phyloP scores from a whole-genome alignment of 1,140 invertebrate species.

The Heliconius congener region DNA sequence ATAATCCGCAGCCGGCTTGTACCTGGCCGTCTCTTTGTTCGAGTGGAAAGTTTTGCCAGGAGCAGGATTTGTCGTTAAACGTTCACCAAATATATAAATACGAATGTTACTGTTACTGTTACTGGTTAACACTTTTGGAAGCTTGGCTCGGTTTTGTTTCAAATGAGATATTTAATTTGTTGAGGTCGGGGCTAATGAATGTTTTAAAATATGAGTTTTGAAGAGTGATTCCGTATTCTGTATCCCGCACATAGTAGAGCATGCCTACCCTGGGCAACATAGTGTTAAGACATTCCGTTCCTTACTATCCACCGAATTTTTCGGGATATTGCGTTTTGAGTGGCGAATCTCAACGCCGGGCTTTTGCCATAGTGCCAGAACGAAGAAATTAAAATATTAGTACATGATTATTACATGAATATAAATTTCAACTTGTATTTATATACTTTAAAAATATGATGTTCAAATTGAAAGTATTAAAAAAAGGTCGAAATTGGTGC shows the following conservation, averaged over 20 bases:
- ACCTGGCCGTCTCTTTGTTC: constrained; percentile 73
- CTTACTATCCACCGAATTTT: too few species aligned
- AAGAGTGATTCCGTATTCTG: too few species aligned
- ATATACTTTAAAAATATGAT: not conserved
- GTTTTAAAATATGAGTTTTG: not conserved
- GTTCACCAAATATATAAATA: constrained; percentile 51
- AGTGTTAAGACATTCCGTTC: too few species aligned
- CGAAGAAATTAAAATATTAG: too few species aligned
- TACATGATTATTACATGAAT: not conserved
- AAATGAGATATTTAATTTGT: constrained; percentile 40
- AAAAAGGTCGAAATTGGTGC: not conserved
- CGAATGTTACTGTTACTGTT: constrained; percentile 47
- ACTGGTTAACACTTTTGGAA: constrained; percentile 45
- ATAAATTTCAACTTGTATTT: too few species aligned
- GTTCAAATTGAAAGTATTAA: not conserved
- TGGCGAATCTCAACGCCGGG: too few species aligned
- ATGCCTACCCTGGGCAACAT: too few species aligned
- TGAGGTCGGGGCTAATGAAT: constrained; percentile 4
- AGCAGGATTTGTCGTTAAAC: constrained; percentile 67
- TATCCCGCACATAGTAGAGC: too few species aligned
- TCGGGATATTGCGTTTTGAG: too few species aligned
- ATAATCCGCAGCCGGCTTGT: constrained; percentile 73
- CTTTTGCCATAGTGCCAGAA: too few species aligned
- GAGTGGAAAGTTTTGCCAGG: constrained; percentile 64
- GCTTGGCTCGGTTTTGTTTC: constrained; percentile 28